Conservation (phyloP, 2,888 invertebrate genomes). For the Morpho deidamia region DNA sequence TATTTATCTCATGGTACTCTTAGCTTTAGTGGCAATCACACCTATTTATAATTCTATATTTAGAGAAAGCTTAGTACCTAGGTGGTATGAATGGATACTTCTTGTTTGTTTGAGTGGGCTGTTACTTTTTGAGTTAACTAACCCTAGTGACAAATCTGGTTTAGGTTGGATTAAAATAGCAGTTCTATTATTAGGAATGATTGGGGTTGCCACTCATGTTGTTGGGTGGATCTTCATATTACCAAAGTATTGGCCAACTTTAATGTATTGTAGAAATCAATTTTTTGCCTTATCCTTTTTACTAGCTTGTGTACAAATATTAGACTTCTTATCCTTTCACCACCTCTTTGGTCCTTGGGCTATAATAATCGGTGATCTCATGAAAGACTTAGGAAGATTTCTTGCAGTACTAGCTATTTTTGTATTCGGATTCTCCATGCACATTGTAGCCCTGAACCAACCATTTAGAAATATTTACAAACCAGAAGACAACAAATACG, state of each 20-base stretch:
- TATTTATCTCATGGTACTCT: slow-evolving; percentile 96
- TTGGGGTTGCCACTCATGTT: slow-evolving; percentile 93
- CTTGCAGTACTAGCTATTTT: slow-evolving; percentile 98
- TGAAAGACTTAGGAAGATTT: slow-evolving; percentile 97
- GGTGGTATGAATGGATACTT: slow-evolving; percentile 97
- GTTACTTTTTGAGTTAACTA: slow-evolving; percentile 96
- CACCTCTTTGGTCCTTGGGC: slow-evolving; percentile 99
- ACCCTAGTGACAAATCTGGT: slow-evolving; percentile 98
- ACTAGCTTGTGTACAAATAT: slow-evolving; percentile 97
- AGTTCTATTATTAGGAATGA: slow-evolving; percentile 91
- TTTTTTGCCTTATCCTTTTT: slow-evolving; percentile 97
- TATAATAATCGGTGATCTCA: slow-evolving; percentile 97
- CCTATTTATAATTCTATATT: slow-evolving; percentile 90
- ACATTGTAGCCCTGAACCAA: slow-evolving; percentile 96
- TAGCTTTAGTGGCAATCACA: slow-evolving; percentile 93
- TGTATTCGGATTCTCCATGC: slow-evolving; percentile 99
- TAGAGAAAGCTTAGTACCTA: slow-evolving; percentile 87
- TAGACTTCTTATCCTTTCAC: slow-evolving; percentile 99
- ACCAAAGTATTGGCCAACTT: slow-evolving; percentile 87
- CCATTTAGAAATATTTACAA: slow-evolving; percentile 87
- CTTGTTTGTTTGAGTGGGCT: slow-evolving; percentile 97
- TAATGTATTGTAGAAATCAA: slow-evolving; percentile 97
- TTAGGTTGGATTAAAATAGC: slow-evolving; percentile 96
- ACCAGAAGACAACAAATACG: slow-evolving; percentile 79
- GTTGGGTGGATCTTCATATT: slow-evolving; percentile 85